Evolutionary conservation across 2,797 vertebrate species (phyloP).

Genomic region (Podarcis siculus): DNA sequence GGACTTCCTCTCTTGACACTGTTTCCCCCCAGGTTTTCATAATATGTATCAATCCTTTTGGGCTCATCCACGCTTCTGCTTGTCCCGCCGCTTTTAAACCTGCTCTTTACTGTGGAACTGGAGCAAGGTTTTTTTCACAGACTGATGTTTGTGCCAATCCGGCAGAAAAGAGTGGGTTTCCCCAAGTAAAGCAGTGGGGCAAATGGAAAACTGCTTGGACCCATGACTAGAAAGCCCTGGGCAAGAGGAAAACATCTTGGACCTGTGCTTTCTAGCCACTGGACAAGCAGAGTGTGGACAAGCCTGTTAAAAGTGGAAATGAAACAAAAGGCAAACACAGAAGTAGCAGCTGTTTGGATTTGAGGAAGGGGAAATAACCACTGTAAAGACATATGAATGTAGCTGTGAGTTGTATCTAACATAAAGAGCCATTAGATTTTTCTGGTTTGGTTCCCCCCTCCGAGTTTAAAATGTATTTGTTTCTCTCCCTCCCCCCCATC

Average conservation of each 20-base stretch:
- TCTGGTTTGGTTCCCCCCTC: neutral
- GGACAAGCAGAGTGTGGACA: too few relatives aligned
- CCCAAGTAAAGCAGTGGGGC: too few relatives aligned
- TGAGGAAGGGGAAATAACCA: neutral
- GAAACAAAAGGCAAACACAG: neutral
- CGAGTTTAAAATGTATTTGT: neutral
- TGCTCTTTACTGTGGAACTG: too few relatives aligned
- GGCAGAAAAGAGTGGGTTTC: too few relatives aligned
- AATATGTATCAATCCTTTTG: neutral
- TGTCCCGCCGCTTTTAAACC: too few relatives aligned
- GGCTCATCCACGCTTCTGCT: neutral
- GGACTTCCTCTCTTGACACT: too few relatives aligned
- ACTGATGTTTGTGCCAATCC: neutral
- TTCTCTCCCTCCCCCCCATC: too few relatives aligned
- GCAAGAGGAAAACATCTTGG: too few relatives aligned
- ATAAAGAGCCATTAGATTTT: neutral
- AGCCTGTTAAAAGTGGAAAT: neutral
- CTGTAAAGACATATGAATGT: neutral
- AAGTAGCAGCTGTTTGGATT: neutral
- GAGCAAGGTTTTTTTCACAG: neutral
- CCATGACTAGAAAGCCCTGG: too few relatives aligned
- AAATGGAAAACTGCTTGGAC: too few relatives aligned
- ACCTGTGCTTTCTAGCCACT: too few relatives aligned
- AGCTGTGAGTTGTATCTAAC: neutral
- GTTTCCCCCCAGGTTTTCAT: too few relatives aligned